These are phyloP conservation scores for Temnopleurus reevesii DNA, from an alignment of 53 echinoderm and acorn worm genomes.

Conservation along the genomic window DNA sequence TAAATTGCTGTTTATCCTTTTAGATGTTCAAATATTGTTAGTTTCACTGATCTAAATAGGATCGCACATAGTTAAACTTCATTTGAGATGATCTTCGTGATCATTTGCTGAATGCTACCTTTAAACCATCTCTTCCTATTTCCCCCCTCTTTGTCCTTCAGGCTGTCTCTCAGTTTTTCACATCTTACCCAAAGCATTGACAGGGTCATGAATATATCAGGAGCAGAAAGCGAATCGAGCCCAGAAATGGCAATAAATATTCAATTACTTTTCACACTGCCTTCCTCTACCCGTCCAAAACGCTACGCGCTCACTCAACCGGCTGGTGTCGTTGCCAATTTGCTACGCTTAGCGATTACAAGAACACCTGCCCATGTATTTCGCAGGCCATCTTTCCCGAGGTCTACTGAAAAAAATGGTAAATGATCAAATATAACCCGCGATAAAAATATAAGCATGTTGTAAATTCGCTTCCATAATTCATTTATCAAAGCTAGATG, in stretches of 20 bases:
- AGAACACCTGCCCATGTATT: conserved; percentile 48
- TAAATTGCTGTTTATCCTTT: too few species aligned
- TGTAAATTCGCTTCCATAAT: too few species aligned
- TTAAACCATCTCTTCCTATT: neutral
- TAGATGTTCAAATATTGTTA: too few species aligned
- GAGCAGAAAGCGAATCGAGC: neutral
- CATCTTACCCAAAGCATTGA: neutral
- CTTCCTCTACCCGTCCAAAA: neutral
- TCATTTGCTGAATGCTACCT: too few species aligned
- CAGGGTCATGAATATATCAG: conserved; percentile 37
- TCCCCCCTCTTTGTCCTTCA: neutral
- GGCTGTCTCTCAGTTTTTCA: neutral
- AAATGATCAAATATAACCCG: too few species aligned
- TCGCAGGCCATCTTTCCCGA: neutral
- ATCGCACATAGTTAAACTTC: too few species aligned
- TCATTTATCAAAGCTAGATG: too few species aligned
- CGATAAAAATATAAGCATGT: too few species aligned
- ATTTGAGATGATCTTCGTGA: too few species aligned
- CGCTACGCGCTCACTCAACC: conserved; percentile 24
- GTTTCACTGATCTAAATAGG: too few species aligned
- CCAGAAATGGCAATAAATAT: conserved; percentile 50
- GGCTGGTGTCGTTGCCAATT: conserved; percentile 48
- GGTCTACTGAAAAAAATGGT: neutral
- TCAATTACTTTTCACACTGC: conserved; percentile 53
- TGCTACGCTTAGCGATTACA: conserved; percentile 41